Conservation (phyloP, 2,888 invertebrate genomes). For the Blastobasis lacticolella region DNA sequence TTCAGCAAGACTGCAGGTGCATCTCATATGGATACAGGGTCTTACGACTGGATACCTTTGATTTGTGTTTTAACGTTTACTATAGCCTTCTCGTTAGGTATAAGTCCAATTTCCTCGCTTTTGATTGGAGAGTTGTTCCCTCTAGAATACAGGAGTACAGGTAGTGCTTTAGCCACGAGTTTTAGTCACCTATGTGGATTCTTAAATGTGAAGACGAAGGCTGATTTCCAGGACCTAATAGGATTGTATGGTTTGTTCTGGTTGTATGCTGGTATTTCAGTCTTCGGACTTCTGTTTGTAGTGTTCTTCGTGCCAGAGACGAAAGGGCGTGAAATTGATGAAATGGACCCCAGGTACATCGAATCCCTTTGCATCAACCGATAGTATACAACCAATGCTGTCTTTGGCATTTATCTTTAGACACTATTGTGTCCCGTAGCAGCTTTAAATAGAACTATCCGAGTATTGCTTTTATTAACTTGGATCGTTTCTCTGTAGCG, state of each 20-base stretch:
- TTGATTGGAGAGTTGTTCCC: slow-evolving; percentile 83
- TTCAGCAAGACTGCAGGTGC: slow-evolving; percentile 51
- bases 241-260: slow-evolving; percentile 89
- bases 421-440: slow-evolving; percentile 1
- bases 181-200: slow-evolving; percentile 91
- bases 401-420: slow-evolving; percentile 14
- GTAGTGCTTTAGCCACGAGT: slow-evolving; percentile 81
- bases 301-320: slow-evolving; percentile 92
- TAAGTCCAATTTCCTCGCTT: slow-evolving; percentile 83
- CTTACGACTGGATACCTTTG: slow-evolving; percentile 88
- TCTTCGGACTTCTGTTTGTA: slow-evolving; percentile 86
- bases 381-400: slow-evolving; percentile 33
- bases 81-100: slow-evolving; percentile 86
- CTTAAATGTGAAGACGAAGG: slow-evolving; percentile 87
- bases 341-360: slow-evolving; percentile 84
- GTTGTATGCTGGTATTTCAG: slow-evolving; percentile 88
- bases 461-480: too few species aligned
- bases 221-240: slow-evolving; percentile 82
- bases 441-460: too few species aligned
- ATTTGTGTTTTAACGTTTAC: slow-evolving; percentile 88
- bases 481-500: too few species aligned
- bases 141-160: slow-evolving; percentile 80
- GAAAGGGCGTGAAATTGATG: slow-evolving; percentile 90
- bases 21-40: slow-evolving; percentile 55
- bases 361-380: slow-evolving; percentile 72